These are phyloP conservation scores for Parnassius smintheus DNA, from an alignment of 2,888 invertebrate species.

Conservation along the genomic window DNA sequence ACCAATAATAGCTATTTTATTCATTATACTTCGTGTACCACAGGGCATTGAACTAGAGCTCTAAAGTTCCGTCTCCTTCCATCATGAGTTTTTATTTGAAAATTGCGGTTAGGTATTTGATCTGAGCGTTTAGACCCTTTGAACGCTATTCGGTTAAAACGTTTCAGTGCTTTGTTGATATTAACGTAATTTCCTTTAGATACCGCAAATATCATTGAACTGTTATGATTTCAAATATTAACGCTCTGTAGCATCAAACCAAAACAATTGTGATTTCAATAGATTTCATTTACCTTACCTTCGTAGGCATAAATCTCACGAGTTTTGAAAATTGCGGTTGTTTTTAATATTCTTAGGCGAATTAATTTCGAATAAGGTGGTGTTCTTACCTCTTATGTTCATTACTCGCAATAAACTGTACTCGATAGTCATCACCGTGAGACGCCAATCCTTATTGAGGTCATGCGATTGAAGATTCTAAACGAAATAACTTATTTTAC, in stretches of 20 bases:
- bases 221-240: not conserved
- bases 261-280: too few relatives aligned
- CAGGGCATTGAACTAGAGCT: not conserved
- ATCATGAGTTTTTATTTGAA: not conserved
- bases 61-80: not conserved
- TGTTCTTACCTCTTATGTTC: slow-evolving; percentile 83
- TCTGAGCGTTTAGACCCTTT: slow-evolving; percentile 1
- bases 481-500: not conserved
- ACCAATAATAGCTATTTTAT: too few relatives aligned
- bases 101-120: slow-evolving; percentile 6
- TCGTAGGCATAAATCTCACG: too few relatives aligned
- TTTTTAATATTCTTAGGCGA: too few relatives aligned
- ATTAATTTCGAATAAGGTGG: too few relatives aligned
- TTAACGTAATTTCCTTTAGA: slow-evolving; percentile 22
- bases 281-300: too few relatives aligned
- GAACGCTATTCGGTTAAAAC: not conserved
- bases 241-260: too few relatives aligned
- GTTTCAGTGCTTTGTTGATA: slow-evolving; percentile 10
- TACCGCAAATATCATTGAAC: slow-evolving; percentile 10
- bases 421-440: slow-evolving; percentile 83
- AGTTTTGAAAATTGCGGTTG: too few relatives aligned
- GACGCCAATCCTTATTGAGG: slow-evolving; percentile 83
- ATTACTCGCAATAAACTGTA: slow-evolving; percentile 87
- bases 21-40: not conserved
- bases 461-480: slow-evolving; percentile 68